Evolutionary conservation across 2,888 invertebrate species (phyloP), one percentile per base, ranked within the genome.

Genomic region (Brachypalpus laphriformis): DNA sequence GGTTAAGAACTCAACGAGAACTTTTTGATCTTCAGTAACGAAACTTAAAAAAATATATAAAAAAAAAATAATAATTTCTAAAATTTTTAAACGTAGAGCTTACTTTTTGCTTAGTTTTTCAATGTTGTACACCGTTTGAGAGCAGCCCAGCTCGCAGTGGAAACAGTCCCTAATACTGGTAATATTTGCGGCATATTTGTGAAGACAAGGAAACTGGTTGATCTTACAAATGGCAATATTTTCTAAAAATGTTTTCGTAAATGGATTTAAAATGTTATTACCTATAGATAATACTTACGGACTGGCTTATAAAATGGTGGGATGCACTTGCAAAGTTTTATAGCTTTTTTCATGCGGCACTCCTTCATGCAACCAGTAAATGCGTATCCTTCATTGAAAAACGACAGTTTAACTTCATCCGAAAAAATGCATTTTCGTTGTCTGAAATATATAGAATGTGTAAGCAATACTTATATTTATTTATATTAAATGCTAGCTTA

Each of bases 281-380:
- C 42, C 0, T 14, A 22, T 14, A 6, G 1, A 25, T 22, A 63
- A 11, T 56, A 90, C 92, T 90, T 90, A 94, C 95, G 91, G 68
- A 94, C 92, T 9, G 92, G 90, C 16, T 94, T 94, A 91, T 96
- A 96, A 89, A 96, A 96, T 88, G 94, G 94, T 11, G 96, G 96
- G 70, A 96, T 94, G 89, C 96, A 96, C 88, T 94, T 94, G 89
- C 96, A 96, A 18, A 93, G 92, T 49, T 93, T 92, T 42, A 93
- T 93, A 59, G 95, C 93, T 57, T 93, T 93, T 77, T 94, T 93
- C 94, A 96, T 95, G 42, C 96, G 93, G 87, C 96, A 96, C 89
- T 96, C 94, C 59, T 95, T 93, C 93, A 95, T 95, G 89, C 96
- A 96, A 1, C 95, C 95, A 0, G 95, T 94, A 88, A 95, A 96